Evolutionary conservation across 2,797 vertebrate genomes (phyloP), one percentile per base, ranked within the genome.

Genomic region (Crocodylus rhombifer): DNA sequence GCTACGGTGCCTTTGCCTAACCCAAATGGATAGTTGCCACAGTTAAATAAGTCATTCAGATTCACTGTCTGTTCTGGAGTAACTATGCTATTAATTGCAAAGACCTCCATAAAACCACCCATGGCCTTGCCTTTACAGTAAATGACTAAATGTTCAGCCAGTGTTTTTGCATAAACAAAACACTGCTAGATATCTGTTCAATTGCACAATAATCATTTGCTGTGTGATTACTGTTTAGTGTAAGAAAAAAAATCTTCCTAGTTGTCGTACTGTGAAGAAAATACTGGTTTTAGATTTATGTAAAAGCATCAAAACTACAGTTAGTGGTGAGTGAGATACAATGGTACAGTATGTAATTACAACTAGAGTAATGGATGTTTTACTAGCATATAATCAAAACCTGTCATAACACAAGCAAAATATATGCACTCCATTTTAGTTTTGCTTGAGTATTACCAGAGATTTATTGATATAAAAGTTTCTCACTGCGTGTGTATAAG

Each of bases 1-100:
- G 96, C 98, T 97, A 97, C 94, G 95, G 99, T 99, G 99, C 99
- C 99, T 99, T 99, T 98, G 98, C 98, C 98, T 98, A 97, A 98
- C 97, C 96, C 97, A 96, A 98, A 97, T 97, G 95, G 97, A 98
- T 98, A 97, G 98, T 98, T 98, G 98, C 98, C 98, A 97, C 96
- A 98, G 97, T 98, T 97, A 96, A 98, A 97, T 97, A 96, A 97
- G 92, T 98, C 94, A 97, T 96, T 98, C 81, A 93, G 86, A 97
- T 97, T 97, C 95, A 95, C 42, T 97, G 97, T 98, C 96, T 98
- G 95, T 97, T 98, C 97, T 97, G 97, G 97, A 98, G 96, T 98
- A 97, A 98, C 97, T 97, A 97, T 98, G 97, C 97, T 97, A 97
- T 97, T 95, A 97, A 98, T 97, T 98, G 97, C 97, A 95, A 95